These are phyloP conservation scores for Chinchilla lanigera DNA, from an alignment of 2,113 vertebrate genomes.

Conservation along the genomic window DNA sequence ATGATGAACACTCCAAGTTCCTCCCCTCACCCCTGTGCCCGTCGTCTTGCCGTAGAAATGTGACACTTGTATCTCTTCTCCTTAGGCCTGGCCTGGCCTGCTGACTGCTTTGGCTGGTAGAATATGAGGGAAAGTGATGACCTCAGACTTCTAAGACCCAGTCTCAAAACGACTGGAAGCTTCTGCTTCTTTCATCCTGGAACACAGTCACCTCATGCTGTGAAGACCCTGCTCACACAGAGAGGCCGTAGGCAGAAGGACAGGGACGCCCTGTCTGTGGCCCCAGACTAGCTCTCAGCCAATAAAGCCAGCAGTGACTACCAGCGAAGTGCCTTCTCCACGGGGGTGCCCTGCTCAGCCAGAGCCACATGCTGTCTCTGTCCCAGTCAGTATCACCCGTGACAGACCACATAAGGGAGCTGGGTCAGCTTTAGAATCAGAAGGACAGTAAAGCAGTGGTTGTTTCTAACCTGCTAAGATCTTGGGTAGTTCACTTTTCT, in stretches of 20 bases:
- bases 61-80: background rate
- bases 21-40: background rate
- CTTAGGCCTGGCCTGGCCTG: background rate
- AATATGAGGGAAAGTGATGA: background rate
- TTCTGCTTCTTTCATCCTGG: background rate
- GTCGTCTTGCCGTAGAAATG: background rate
- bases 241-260: background rate
- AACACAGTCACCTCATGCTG: background rate
- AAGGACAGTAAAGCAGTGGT: conserved; percentile 18
- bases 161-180: background rate
- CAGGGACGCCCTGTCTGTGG: background rate
- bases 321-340: background rate
- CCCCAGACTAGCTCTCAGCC: background rate
- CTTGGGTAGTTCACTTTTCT: background rate
- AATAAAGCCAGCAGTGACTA: background rate
- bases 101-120: background rate
- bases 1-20: background rate
- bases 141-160: background rate
- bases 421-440: background rate
- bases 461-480: background rate
- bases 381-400: background rate
- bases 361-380: background rate
- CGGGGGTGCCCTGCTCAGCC: background rate
- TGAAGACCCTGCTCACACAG: background rate
- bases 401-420: background rate